Evolutionary conservation across 2,797 vertebrate species (phyloP).

Genomic region (Thunnus albacares): DNA sequence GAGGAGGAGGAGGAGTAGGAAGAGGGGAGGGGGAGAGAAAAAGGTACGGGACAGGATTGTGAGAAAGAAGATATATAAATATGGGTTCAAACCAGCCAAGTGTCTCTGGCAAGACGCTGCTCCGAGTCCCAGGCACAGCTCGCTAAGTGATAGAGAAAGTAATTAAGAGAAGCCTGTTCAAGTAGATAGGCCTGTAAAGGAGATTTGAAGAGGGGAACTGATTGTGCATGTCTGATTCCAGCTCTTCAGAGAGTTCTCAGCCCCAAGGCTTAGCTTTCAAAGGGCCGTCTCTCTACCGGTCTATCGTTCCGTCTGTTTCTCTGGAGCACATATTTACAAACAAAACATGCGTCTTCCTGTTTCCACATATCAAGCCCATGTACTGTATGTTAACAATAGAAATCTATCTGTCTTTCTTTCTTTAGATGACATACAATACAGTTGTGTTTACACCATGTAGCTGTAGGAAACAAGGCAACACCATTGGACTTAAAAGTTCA

Average conservation of each 20-base stretch:
- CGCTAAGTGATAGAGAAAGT: slow-evolving; percentile 86
- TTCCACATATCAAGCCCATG: background rate
- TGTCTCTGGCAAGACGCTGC: slow-evolving; percentile 80
- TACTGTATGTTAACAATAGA: background rate
- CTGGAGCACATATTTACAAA: slow-evolving; percentile 54
- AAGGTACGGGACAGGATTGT: slow-evolving; percentile 66
- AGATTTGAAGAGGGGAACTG: slow-evolving; percentile 88
- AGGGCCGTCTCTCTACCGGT: slow-evolving; percentile 59
- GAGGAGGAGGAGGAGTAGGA: background rate
- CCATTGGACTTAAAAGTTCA: slow-evolving; percentile 16
- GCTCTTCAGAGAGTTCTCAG: slow-evolving; percentile 86
- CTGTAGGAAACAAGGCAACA: background rate
- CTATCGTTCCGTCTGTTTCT: slow-evolving; percentile 47
- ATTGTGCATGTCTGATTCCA: slow-evolving; percentile 88
- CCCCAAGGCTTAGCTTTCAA: slow-evolving; percentile 85
- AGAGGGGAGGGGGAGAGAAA: background rate
- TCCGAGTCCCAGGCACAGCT: slow-evolving; percentile 78
- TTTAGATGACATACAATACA: background rate
- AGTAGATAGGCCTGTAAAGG: slow-evolving; percentile 87
- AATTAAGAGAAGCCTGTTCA: slow-evolving; percentile 88
- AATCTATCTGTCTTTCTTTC: background rate
- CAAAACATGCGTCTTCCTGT: slow-evolving; percentile 29
- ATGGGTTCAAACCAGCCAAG: slow-evolving; percentile 78
- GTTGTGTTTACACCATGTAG: background rate
- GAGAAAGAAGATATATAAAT: slow-evolving; percentile 78